These are phyloP conservation scores for Hydrotaea diabolus DNA, from an alignment of 2,888 invertebrate species.

Conservation along the genomic window DNA sequence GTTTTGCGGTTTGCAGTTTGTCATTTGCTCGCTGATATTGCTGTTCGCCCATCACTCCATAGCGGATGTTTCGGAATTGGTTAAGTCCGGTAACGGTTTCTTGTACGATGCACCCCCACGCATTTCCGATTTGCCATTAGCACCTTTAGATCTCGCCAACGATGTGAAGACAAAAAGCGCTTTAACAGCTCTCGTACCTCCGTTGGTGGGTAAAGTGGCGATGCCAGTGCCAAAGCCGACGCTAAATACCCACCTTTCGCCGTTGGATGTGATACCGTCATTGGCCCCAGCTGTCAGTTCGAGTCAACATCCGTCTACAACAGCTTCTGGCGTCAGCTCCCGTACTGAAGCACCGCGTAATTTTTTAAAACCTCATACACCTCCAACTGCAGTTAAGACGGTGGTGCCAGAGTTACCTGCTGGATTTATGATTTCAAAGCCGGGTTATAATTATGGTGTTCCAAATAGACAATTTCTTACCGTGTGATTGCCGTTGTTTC, in stretches of 20 bases:
- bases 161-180: conserved; percentile 64
- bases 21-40: not conserved
- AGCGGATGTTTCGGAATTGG: conserved; percentile 73
- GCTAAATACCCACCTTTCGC: not conserved
- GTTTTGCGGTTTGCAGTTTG: conserved; percentile 42
- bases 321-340: not conserved
- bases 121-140: conserved; percentile 64
- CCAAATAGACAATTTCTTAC: no score
- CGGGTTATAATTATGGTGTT: no score
- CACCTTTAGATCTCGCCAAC: conserved; percentile 72
- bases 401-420: no score
- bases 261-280: conserved; percentile 12
- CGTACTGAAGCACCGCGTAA: not conserved
- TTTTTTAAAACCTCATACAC: not conserved
- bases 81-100: conserved; percentile 75
- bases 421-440: no score
- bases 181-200: conserved; percentile 29
- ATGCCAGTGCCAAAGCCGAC: not conserved
- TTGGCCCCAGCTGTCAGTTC: conserved; percentile 25
- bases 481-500: not conserved
- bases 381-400: conserved; percentile 24
- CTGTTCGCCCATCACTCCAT: conserved; percentile 27
- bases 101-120: conserved; percentile 74
- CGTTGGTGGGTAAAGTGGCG: not conserved
- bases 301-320: not conserved